Base-by-base conservation (phyloP, 1,140 invertebrate genomes). In the Drosophila burlai region DNA sequence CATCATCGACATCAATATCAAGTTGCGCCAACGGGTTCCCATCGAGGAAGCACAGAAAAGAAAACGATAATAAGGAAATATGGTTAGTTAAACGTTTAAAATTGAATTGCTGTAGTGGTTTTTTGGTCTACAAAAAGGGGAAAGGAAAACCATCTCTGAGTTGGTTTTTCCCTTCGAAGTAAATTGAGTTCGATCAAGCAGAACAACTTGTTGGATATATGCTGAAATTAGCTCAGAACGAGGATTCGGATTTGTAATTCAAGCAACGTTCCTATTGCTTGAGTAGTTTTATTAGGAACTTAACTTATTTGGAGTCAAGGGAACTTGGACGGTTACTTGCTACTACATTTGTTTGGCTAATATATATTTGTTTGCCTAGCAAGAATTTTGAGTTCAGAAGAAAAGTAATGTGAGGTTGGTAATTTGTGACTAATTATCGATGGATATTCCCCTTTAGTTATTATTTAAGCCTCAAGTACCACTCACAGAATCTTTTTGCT, bases 11-110 rank as follows among this genome's bases (percentile, higher is more conserved):
- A 55, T 40, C 55, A 54, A 49, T 64, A 77, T 59, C 75, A 60
- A 71, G 75, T 63, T 50, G 74, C 34, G 24, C 29, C 43, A 55
- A 34, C 26, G 42, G 59, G 61, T 74, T 66, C 24, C 42, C 63
- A 57, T 64, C 62, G 42, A 43, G 71, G 47, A 57, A 77, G 69
- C 46, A 71, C 40, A 62, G 55, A 54, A 69, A 65, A 76, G 59
- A 64, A 54, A 90, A 69, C 50, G 73, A 87, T 86, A 87, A 91
- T 86, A 81, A 83, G 69, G 73, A 83, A 91, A 91, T 87, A 91
- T 91, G 87, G 87, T 91, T 91, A 91, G 87, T 91, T 91, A 87
- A 91, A 91, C 80, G 87, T 60, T 83, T 87, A 75, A 87, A 91
- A 91, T 81, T 74, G 82, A 81, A 80, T 91, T 80, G 77, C 64